Percentiles rank a stretch among this genome's conserved stretches.
phyloP scores from a whole-genome alignment of 2,797 vertebrate species.

The Pipistrellus pipistrellus region DNA sequence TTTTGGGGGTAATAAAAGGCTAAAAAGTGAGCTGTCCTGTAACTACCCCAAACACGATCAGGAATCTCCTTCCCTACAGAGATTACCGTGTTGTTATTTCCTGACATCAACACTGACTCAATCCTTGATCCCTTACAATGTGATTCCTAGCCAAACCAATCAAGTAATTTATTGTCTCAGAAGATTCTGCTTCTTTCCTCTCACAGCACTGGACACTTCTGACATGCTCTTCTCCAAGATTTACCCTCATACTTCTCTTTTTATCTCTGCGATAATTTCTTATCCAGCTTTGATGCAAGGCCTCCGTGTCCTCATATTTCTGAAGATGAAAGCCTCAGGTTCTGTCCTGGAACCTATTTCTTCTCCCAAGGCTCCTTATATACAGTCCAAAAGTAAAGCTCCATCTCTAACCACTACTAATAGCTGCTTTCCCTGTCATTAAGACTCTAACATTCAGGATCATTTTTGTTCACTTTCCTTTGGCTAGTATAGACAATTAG shows the following conservation, averaged over 20 bases:
- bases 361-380: background rate
- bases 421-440: background rate
- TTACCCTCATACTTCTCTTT: background rate
- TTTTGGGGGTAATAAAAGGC: background rate
- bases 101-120: background rate
- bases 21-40: background rate
- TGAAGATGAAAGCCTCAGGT: background rate
- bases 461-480: background rate
- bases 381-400: background rate
- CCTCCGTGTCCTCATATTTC: background rate
- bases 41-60: background rate
- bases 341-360: background rate
- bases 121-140: background rate
- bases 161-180: background rate
- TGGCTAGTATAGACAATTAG: background rate
- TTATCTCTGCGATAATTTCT: background rate
- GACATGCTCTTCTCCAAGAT: conserved; percentile 1
- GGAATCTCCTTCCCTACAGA: background rate
- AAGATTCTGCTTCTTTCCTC: background rate
- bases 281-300: background rate
- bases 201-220: background rate
- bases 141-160: background rate
- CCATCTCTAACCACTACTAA: background rate
- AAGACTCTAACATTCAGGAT: background rate
- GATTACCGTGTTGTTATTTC: background rate